Percentiles rank a stretch among this genome's conserved stretches.
phyloP scores from a whole-genome alignment of 2,888 invertebrate genomes.

The Hipparchia semele region DNA sequence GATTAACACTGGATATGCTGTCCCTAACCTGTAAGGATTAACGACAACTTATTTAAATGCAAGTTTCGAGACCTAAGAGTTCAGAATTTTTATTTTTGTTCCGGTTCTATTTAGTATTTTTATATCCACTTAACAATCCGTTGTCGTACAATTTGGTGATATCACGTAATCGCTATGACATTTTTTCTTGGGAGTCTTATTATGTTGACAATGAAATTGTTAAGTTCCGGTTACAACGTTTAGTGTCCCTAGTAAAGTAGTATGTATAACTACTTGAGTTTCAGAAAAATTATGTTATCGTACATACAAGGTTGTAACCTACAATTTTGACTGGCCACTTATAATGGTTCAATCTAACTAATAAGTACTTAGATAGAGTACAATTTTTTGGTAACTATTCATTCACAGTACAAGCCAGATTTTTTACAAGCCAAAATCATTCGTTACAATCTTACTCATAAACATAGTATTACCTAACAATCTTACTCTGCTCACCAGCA shows the following conservation, averaged over 20 bases:
- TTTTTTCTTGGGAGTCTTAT: slow-evolving; percentile 55
- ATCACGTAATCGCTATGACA: slow-evolving; percentile 40
- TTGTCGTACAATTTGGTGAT: slow-evolving; percentile 16
- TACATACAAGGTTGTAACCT: slow-evolving; percentile 21
- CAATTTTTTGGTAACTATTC: neutral
- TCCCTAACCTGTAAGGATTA: neutral
- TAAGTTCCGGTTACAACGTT: slow-evolving; percentile 70
- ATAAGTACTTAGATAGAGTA: slow-evolving; percentile 11
- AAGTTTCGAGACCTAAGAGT: neutral
- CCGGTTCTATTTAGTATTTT: slow-evolving; percentile 2
- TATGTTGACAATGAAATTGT: slow-evolving; percentile 66
- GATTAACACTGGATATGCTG: no score
- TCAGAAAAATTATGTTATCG: slow-evolving; percentile 6
- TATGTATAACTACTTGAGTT: neutral
- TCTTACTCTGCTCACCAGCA: no score
- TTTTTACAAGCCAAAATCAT: slow-evolving; percentile 7
- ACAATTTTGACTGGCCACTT: neutral
- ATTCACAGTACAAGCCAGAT: no score
- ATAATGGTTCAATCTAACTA: neutral
- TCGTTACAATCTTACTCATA: no score
- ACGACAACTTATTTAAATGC: neutral
- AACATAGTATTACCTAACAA: no score
- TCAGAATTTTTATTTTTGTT: neutral
- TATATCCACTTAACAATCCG: neutral
- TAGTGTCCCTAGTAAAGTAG: slow-evolving; percentile 1